Evolutionary conservation across 2,113 vertebrate species (phyloP).

Genomic region (Naja naja): DNA sequence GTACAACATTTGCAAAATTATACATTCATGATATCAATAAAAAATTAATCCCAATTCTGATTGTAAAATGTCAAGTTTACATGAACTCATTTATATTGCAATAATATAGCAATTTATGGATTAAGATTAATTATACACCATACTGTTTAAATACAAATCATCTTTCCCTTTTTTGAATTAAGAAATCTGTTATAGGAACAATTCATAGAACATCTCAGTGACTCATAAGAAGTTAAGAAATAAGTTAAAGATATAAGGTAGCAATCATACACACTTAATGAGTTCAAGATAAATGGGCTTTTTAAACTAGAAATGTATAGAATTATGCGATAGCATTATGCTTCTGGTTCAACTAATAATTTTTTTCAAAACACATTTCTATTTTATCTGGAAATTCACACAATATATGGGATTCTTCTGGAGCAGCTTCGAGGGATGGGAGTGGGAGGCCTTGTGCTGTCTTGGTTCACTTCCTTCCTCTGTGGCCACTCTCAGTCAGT

Average conservation of each 20-base stretch:
- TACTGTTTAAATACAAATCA: neutral
- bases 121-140: constrained; percentile 17
- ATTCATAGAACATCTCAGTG: neutral
- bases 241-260: neutral
- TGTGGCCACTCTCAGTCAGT: no score
- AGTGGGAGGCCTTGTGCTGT: no score
- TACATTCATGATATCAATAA: neutral
- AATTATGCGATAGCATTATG: neutral
- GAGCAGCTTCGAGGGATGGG: no score
- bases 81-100: neutral
- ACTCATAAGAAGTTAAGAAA: neutral
- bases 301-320: neutral
- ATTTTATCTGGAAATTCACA: neutral
- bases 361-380: neutral
- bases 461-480: no score
- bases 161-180: neutral
- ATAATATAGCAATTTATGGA: neutral
- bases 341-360: neutral
- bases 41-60: neutral
- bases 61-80: neutral
- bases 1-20: neutral
- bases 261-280: neutral
- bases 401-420: neutral
- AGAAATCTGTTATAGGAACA: neutral
- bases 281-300: neutral